Evolutionary conservation across 2,113 vertebrate species (phyloP).

Genomic region (Gavialis gangeticus): DNA sequence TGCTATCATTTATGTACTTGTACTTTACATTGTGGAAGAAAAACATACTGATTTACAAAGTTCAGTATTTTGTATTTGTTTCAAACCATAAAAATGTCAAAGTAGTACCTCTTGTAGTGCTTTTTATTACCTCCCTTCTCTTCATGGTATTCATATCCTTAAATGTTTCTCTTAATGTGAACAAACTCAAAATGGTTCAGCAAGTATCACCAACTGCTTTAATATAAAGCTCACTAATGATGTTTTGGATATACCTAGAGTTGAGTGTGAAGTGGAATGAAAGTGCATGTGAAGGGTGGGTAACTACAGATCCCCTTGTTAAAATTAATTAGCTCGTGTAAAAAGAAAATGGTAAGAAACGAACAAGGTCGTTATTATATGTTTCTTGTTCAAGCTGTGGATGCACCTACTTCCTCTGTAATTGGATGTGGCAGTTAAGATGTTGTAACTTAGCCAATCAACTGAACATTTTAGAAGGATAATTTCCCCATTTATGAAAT

Average conservation of each 20-base stretch:
- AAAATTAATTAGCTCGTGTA: constrained; percentile 20
- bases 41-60: background rate
- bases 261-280: background rate
- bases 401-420: background rate
- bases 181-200: constrained; percentile 23
- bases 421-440: constrained; percentile 12
- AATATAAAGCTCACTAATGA: background rate
- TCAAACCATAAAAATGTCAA: constrained; percentile 8
- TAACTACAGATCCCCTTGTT: background rate
- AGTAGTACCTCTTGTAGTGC: background rate
- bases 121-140: background rate
- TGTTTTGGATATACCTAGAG: background rate
- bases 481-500: background rate
- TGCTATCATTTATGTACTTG: background rate
- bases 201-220: constrained; percentile 24
- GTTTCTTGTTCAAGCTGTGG: background rate
- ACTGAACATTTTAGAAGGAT: background rate
- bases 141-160: background rate
- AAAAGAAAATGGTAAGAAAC: background rate
- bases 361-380: background rate
- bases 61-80: background rate
- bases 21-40: background rate
- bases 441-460: background rate
- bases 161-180: constrained; percentile 20
- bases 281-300: background rate